Conservation (phyloP, 2,797 vertebrate genomes). For the Selene dorsalis region DNA sequence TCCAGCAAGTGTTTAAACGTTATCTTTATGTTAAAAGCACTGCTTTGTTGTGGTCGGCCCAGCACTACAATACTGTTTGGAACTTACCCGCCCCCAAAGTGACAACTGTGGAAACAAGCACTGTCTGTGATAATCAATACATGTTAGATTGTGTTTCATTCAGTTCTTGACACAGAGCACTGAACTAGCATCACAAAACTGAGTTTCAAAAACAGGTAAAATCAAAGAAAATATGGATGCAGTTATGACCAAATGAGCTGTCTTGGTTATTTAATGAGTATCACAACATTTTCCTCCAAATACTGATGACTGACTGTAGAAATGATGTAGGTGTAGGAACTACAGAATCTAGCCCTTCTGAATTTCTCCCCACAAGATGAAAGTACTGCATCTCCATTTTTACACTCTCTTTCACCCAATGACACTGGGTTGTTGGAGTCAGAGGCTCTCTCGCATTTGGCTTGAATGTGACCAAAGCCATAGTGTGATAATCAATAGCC, state of each 20-base stretch:
- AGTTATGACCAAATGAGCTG: too few relatives aligned
- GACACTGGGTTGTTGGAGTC: not conserved
- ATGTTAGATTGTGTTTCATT: not conserved
- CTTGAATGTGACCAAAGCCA: conserved; percentile 21
- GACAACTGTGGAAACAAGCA: not conserved
- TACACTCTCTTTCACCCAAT: conserved; percentile 10
- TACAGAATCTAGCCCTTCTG: not conserved
- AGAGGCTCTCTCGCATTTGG: not conserved
- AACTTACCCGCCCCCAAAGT: not conserved
- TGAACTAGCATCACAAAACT: not conserved
- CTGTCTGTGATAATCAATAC: not conserved
- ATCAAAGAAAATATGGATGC: not conserved
- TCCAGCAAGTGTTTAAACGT: not conserved
- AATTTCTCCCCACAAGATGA: not conserved
- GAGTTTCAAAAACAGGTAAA: not conserved
- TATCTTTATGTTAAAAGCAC: not conserved
- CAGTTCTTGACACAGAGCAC: not conserved
- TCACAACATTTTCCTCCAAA: not conserved
- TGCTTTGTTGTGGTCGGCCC: not conserved
- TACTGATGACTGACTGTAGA: not conserved
- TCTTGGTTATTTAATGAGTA: not conserved
- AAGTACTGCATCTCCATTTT: not conserved
- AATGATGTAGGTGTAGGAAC: too few relatives aligned
- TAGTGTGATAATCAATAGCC: conserved; percentile 32
- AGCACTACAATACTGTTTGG: not conserved